Evolutionary conservation across 2,113 vertebrate species (phyloP), one percentile per base, ranked within the genome.

Genomic region (Coreoperca whiteheadi): DNA sequence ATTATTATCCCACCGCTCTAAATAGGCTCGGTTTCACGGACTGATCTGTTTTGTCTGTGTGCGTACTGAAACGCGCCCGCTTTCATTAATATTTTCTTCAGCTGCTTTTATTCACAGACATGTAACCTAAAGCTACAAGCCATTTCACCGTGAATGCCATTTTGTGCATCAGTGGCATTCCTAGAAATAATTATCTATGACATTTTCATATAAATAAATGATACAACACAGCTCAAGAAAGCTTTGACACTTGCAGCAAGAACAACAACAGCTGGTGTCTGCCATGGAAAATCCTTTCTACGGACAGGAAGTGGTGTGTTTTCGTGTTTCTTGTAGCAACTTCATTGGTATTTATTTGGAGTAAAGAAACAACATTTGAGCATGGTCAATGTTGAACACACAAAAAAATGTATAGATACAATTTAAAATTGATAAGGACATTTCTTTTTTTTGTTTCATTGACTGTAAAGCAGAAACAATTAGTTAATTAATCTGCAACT

Each of bases 31-130:
- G 79, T 87, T 91, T 91, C 82, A 91, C 9, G 53, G 79, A 34
- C 79, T 76, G 74, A 89, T 83, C 59, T 70, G 82, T 91, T 93
- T 88, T 89, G 89, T 87, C 87, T 87, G 82, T 61, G 74, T 18
- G 70, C 79, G 25, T 50, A 74, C 71, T 64, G 50, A 86, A 77
- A 72, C 51, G 37, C 54, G 66, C 41, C 0, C 3, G 4, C 60
- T 85, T 88, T 84, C 81, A 74, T 85, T 92, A 87, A 84, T 91
- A 74, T 87, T 84, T 87, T 86, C 60, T 84, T 89, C 88, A 78
- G 80, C 82, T 88, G 81, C 84, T 88, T 83, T 85, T 57, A 48
- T 64, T 90, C 82, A 71, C 81, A 68, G 84, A 72, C 81, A 51
- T 50, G 69, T 85, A 77, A 83, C 81, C 78, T 54, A 41, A 72